These are phyloP conservation scores for Drosophila gaucha DNA, from an alignment of 2,888 invertebrate genomes.

Conservation along the genomic window DNA sequence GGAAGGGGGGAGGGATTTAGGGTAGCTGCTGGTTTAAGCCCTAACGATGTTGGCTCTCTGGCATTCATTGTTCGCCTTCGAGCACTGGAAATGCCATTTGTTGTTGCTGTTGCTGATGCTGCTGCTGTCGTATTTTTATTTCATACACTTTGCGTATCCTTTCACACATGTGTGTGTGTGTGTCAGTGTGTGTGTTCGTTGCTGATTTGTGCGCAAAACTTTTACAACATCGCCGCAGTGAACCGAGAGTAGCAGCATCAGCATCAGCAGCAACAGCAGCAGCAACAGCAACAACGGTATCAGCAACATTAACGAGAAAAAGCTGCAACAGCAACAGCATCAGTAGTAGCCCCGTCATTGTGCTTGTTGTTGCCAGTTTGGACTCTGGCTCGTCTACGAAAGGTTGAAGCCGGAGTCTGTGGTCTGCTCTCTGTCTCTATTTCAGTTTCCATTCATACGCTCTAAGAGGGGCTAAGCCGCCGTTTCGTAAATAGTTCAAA, in stretches of 20 bases:
- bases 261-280: conserved; percentile 22
- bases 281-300: conserved; percentile 54
- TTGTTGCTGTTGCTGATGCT: conserved; percentile 48
- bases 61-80: conserved; percentile 79
- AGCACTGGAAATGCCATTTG: conserved; percentile 74
- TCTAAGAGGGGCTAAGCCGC: conserved; percentile 28
- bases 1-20: conserved; percentile 19
- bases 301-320: conserved; percentile 66
- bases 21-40: conserved; percentile 68
- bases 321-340: conserved; percentile 30
- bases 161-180: conserved; percentile 30
- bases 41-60: conserved; percentile 72
- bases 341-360: conserved; percentile 43
- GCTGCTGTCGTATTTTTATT: conserved; percentile 64
- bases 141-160: conserved; percentile 72
- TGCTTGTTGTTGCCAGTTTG: conserved; percentile 72
- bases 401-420: conserved; percentile 76
- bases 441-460: conserved; percentile 31
- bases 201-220: conserved; percentile 82
- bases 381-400: conserved; percentile 79
- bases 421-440: conserved; percentile 49
- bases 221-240: conserved; percentile 77
- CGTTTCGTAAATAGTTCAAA: conserved; percentile 59
- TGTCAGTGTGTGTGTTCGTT: conserved; percentile 39
- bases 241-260: conserved; percentile 64